Conservation (phyloP, 2,888 invertebrate species). For the Actias luna region DNA sequence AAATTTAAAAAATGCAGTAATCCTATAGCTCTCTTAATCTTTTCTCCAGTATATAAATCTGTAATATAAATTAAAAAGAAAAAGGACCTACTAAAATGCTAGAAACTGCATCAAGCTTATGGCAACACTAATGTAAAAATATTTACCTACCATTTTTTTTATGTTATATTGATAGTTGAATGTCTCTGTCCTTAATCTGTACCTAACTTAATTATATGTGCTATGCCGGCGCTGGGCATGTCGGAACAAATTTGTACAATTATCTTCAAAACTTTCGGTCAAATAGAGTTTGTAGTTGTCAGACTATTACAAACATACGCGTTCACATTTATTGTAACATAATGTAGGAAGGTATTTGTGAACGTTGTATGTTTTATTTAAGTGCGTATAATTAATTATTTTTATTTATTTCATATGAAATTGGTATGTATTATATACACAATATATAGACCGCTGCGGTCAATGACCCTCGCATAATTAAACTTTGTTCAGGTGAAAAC, state of each 20-base stretch:
- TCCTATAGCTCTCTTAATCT: neutral
- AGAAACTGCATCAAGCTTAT: neutral
- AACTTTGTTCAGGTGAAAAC: neutral
- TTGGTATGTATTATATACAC: no score
- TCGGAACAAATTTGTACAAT: neutral
- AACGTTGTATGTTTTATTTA: neutral
- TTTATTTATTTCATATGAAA: no score
- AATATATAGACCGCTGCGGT: no score
- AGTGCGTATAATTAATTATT: neutral
- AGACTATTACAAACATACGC: neutral
- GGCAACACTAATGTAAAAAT: neutral
- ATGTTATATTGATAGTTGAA: neutral
- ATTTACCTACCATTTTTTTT: neutral
- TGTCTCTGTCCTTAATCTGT: neutral
- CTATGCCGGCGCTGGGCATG: neutral
- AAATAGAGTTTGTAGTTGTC: neutral
- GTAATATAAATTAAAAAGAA: neutral
- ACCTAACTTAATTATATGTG: conserved; percentile 7
- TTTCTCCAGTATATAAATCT: neutral
- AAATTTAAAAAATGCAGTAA: neutral
- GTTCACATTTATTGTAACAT: neutral
- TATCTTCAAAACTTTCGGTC: neutral
- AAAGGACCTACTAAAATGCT: neutral
- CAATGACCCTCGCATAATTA: neutral
- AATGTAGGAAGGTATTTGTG: neutral